Percentiles rank a stretch among this genome's conserved stretches.
Conservation (phyloP, 1,140 invertebrate species). For the Armadillidium nasatum region DNA sequence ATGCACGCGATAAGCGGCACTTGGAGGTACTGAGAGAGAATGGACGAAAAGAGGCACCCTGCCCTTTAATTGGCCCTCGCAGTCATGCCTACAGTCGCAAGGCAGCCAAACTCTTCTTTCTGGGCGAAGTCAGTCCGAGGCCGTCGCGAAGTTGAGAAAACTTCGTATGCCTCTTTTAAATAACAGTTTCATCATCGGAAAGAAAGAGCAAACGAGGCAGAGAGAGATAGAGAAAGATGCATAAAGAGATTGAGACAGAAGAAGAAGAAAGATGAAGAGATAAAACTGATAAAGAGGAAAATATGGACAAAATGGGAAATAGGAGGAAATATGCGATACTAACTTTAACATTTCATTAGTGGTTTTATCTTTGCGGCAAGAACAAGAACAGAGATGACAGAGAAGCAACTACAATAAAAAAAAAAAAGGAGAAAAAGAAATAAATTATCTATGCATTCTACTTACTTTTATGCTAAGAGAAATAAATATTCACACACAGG, state of each 20-base stretch:
- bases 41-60: background rate
- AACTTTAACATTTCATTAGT: conserved; percentile 10
- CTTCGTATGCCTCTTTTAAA: background rate
- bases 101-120: background rate
- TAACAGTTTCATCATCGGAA: background rate
- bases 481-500: background rate
- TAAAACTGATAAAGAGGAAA: too few relatives aligned
- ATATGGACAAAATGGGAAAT: background rate
- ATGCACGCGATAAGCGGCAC: conserved; percentile 7
- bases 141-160: background rate
- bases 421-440: background rate
- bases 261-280: too few relatives aligned
- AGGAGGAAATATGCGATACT: background rate
- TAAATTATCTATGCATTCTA: background rate
- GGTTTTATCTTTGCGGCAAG: background rate
- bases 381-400: background rate
- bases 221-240: too few relatives aligned
- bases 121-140: background rate
- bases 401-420: background rate
- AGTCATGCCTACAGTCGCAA: background rate
- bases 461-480: background rate
- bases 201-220: background rate
- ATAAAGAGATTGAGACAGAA: too few relatives aligned
- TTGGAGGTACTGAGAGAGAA: background rate
- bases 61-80: background rate